Conservation (phyloP, 2,888 invertebrate species). For the Spisula solida region DNA sequence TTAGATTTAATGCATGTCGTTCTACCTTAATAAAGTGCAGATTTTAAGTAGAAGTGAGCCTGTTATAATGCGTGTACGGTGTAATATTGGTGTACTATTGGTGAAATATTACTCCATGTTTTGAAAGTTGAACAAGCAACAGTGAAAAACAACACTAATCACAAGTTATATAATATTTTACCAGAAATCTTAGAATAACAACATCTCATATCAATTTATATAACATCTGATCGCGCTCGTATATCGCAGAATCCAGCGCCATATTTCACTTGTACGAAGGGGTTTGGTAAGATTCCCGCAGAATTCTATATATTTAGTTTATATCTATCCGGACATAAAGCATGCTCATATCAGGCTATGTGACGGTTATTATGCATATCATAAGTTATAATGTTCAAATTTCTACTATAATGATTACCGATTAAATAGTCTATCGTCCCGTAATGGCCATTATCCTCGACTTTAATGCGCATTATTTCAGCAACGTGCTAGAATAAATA, state of each 20-base stretch:
- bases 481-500: conserved; percentile 23
- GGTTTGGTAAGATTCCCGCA: neutral
- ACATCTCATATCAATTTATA: conserved; percentile 7
- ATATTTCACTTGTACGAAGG: neutral
- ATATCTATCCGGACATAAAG: conserved; percentile 1
- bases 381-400: conserved; percentile 41
- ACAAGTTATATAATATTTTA: neutral
- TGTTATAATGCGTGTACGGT: neutral
- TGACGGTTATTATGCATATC: conserved; percentile 39
- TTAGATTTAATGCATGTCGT: neutral
- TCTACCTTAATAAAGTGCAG: neutral
- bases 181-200: neutral
- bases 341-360: neutral
- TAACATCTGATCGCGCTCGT: neutral
- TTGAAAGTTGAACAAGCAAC: neutral
- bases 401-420: conserved; percentile 19
- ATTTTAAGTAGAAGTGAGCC: neutral
- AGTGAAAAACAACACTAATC: conserved; percentile 11
- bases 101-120: neutral
- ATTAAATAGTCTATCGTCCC: conserved; percentile 28
- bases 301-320: neutral
- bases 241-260: neutral
- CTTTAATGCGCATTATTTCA: conserved; percentile 47
- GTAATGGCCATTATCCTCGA: conserved; percentile 15
- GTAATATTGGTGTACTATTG: neutral